Conservation (phyloP, 2,888 invertebrate genomes). For the Parnassius glacialis region DNA sequence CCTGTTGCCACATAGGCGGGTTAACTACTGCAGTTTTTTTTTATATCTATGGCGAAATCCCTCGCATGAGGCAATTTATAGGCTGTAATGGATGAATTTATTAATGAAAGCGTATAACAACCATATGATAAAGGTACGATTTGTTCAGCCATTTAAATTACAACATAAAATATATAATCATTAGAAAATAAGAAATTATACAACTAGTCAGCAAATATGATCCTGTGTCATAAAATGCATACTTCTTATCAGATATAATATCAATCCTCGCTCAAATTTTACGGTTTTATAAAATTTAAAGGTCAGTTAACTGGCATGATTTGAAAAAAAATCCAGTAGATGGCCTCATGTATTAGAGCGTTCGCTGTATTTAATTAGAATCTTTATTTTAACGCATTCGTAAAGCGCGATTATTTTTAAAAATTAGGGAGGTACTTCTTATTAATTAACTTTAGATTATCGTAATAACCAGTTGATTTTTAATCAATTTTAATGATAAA, state of each 20-base stretch:
- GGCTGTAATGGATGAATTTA: too few relatives aligned
- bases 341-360: slow-evolving; percentile 10
- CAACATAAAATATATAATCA: too few relatives aligned
- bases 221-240: slow-evolving; percentile 1
- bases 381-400: slow-evolving; percentile 19
- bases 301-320: slow-evolving; percentile 7
- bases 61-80: too few relatives aligned
- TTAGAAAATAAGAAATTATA: too few relatives aligned
- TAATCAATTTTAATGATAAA: too few relatives aligned
- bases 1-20: too few relatives aligned
- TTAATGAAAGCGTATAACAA: too few relatives aligned
- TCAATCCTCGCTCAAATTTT: slow-evolving; percentile 8
- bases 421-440: neutral
- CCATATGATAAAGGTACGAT: too few relatives aligned
- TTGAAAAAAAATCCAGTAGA: slow-evolving; percentile 10
- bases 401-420: slow-evolving; percentile 4
- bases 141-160: too few relatives aligned
- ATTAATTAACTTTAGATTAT: slow-evolving; percentile 14
- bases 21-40: too few relatives aligned
- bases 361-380: slow-evolving; percentile 19
- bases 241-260: neutral
- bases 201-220: slow-evolving; percentile 4
- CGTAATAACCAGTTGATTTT: neutral
- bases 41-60: too few relatives aligned
- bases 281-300: slow-evolving; percentile 16